Percentiles rank a stretch among this genome's conserved stretches.
Evolutionary conservation across 2,113 vertebrate genomes (phyloP).

Genomic region (Vidua macroura): DNA sequence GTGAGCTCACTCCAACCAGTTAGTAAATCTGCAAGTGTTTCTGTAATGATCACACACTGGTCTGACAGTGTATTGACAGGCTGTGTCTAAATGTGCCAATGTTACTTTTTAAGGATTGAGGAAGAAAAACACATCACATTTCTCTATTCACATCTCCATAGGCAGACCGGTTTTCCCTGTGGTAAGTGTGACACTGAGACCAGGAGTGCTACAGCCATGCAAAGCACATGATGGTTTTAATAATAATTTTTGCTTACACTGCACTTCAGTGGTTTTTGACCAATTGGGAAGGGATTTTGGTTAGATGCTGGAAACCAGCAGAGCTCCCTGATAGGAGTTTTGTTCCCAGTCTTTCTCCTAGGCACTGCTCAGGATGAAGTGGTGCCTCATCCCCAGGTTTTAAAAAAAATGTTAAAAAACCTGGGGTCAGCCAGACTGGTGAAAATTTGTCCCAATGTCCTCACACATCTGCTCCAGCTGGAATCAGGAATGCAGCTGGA

Average conservation of each 20-base stretch:
- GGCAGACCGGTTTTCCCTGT: background rate
- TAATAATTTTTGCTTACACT: background rate
- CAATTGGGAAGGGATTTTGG: background rate
- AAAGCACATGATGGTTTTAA: background rate
- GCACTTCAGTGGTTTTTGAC: background rate
- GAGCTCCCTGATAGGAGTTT: background rate
- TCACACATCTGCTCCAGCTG: background rate
- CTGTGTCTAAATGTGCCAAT: background rate
- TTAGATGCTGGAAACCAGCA: background rate
- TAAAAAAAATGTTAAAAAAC: background rate
- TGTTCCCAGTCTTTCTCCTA: background rate
- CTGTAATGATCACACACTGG: background rate
- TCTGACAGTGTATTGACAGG: background rate
- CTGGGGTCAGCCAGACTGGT: background rate
- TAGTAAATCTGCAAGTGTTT: background rate
- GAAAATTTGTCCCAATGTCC: background rate
- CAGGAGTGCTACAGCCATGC: background rate
- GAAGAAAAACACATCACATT: background rate
- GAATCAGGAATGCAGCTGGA: rapidly evolving
- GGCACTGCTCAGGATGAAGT: background rate
- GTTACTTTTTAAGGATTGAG: rapidly evolving
- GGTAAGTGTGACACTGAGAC: no score
- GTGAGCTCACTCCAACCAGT: background rate
- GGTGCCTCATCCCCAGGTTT: background rate
- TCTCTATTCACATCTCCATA: background rate